Conservation (phyloP, 2,888 invertebrate genomes). For the Leptinotarsa rubiginosa region DNA sequence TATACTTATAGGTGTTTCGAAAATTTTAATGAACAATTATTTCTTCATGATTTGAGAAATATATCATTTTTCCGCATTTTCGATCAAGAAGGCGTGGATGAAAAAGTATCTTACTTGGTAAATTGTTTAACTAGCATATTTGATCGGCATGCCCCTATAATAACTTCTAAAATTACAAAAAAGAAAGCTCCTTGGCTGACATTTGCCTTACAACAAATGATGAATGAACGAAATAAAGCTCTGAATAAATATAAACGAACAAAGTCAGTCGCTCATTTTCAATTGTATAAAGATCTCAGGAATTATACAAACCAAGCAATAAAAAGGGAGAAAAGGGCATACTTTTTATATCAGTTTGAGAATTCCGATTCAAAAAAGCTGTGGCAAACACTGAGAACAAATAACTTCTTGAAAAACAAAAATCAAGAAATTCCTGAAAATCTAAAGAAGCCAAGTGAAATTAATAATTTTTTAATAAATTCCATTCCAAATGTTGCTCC, state of each 20-base stretch:
- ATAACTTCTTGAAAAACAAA: constrained; percentile 10
- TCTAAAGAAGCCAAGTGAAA: no score
- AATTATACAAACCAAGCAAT: no score
- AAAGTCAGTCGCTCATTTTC: not conserved
- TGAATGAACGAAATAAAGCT: constrained; percentile 7
- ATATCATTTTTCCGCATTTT: constrained; percentile 9
- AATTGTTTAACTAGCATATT: no score
- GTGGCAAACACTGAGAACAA: constrained; percentile 16
- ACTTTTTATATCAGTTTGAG: no score
- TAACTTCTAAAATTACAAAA: constrained; percentile 14
- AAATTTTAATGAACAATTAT: constrained; percentile 22
- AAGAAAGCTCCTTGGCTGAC: no score
- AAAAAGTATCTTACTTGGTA: constrained; percentile 10
- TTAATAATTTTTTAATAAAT: no score
- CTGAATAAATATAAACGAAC: constrained; percentile 9
- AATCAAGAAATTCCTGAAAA: constrained; percentile 5
- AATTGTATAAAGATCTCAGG: no score
- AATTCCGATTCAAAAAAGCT: constrained; percentile 12
- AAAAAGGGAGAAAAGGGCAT: no score
- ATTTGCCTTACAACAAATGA: constrained; percentile 20
- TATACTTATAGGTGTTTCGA: constrained; percentile 20
- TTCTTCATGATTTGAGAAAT: constrained; percentile 9
- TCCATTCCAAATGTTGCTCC: no score
- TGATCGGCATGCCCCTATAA: constrained; percentile 4
- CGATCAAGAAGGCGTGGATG: constrained; percentile 11